Evolutionary conservation across 2,888 invertebrate genomes (phyloP).

Genomic region (Marronus borbonicus): DNA sequence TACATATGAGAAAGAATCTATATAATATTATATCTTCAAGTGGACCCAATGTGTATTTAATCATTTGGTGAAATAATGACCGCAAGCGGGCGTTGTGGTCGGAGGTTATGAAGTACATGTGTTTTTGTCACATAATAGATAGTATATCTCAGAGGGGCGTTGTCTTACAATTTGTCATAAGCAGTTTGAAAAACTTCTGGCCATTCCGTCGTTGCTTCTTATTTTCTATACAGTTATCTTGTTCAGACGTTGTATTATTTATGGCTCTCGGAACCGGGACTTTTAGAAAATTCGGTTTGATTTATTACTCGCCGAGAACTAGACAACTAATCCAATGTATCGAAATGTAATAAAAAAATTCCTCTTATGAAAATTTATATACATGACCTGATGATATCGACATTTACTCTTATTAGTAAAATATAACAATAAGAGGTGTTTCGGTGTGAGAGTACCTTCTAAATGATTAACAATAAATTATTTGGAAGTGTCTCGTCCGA

Average conservation of each 20-base stretch:
- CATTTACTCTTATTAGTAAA: not conserved
- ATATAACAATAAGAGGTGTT: too few species aligned
- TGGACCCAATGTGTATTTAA: conserved; percentile 50
- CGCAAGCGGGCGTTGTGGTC: conserved; percentile 63
- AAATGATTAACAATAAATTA: too few species aligned
- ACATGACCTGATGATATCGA: not conserved
- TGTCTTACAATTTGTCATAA: conserved; percentile 67
- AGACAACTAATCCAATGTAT: conserved; percentile 24
- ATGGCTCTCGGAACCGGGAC: conserved; percentile 54
- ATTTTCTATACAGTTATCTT: conserved; percentile 59
- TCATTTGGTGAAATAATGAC: conserved; percentile 58
- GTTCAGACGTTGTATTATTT: conserved; percentile 60
- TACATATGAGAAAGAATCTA: too few species aligned
- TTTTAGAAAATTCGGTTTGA: conserved; percentile 44
- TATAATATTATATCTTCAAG: not conserved
- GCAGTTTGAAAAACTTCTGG: conserved; percentile 61
- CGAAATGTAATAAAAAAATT: conserved; percentile 13
- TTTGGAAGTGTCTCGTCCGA: too few species aligned
- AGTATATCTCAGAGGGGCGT: conserved; percentile 68
- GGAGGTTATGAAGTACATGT: conserved; percentile 68
- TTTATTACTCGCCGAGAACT: conserved; percentile 38
- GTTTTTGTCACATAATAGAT: conserved; percentile 71
- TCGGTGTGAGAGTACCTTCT: too few species aligned
- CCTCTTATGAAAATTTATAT: conserved; percentile 1
- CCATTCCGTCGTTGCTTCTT: conserved; percentile 60